Percentiles rank a stretch among this genome's conserved stretches.
Evolutionary conservation across 1,140 invertebrate species (phyloP).

Genomic region (Microvelia longipes): DNA sequence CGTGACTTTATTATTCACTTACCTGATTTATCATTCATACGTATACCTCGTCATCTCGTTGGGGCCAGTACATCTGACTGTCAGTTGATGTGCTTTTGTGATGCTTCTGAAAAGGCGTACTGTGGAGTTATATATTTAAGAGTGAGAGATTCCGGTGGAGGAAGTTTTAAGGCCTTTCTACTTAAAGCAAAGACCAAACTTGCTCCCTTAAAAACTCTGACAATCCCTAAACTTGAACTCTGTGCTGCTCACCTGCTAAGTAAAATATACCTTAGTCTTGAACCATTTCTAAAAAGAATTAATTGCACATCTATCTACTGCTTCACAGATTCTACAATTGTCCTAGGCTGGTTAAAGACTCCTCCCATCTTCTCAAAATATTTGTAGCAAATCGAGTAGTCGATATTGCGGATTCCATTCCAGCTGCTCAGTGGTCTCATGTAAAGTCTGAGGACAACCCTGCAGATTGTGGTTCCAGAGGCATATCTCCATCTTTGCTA

Average conservation of each 20-base stretch:
- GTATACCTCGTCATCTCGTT: background rate
- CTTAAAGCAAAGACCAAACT: too few relatives aligned
- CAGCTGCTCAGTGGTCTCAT: too few relatives aligned
- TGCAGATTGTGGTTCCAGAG: too few relatives aligned
- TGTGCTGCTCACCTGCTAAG: conserved; percentile 24
- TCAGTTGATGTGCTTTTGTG: conserved; percentile 24
- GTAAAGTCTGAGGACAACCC: too few relatives aligned
- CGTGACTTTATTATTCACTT: too few relatives aligned
- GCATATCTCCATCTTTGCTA: too few relatives aligned
- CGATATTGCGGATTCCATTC: too few relatives aligned
- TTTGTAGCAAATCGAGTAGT: too few relatives aligned
- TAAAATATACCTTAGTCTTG: conserved; percentile 16
- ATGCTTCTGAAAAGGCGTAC: conserved; percentile 23
- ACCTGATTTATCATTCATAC: too few relatives aligned
- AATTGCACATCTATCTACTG: conserved; percentile 1
- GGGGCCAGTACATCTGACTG: background rate
- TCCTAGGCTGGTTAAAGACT: conserved; percentile 22
- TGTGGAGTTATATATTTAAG: conserved; percentile 21
- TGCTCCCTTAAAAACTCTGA: conserved; percentile 27
- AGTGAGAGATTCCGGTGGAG: too few relatives aligned
- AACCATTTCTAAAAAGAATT: too few relatives aligned
- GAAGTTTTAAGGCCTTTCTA: conserved; percentile 26
- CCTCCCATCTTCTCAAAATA: conserved; percentile 15
- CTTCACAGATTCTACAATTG: conserved; percentile 26
- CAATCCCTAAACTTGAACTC: conserved; percentile 28